These are phyloP conservation scores for Drosophila quadrilineata DNA, from an alignment of 1,140 invertebrate species.

Conservation along the genomic window DNA sequence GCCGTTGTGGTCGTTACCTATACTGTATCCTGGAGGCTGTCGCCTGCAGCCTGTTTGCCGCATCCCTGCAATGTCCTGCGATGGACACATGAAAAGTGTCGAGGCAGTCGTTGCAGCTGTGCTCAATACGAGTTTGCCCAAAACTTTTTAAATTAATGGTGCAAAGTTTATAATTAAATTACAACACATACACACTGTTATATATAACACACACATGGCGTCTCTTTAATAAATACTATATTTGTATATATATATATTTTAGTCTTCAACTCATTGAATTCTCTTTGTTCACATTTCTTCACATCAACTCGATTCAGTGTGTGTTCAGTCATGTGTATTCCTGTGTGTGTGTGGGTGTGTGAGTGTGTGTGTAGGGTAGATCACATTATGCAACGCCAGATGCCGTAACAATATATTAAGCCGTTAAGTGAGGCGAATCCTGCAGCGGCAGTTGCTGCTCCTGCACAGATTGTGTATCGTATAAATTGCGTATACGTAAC, in stretches of 20 bases:
- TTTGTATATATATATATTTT: no score
- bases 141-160: conserved; percentile 75
- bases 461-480: conserved; percentile 65
- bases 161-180: conserved; percentile 77
- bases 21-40: not conserved
- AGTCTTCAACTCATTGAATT: conserved; percentile 62
- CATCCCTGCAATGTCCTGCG: not conserved
- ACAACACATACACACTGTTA: conserved; percentile 34
- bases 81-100: not conserved
- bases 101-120: conserved; percentile 46
- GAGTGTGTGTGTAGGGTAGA: not conserved
- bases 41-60: no score
- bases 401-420: conserved; percentile 77
- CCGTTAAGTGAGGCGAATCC: conserved; percentile 71
- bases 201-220: not conserved
- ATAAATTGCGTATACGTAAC: conserved; percentile 67
- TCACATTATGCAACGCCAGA: conserved; percentile 62
- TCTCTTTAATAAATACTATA: conserved; percentile 24
- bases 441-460: conserved; percentile 36
- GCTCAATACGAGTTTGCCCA: conserved; percentile 60
- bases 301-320: conserved; percentile 7
- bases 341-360: conserved; percentile 9
- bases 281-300: conserved; percentile 49
- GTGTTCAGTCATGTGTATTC: conserved; percentile 49
- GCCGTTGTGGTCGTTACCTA: conserved; percentile 32